Percentiles rank a stretch among this genome's conserved stretches.
phyloP scores from a whole-genome alignment of 2,113 vertebrate genomes.

The Megaleporinus macrocephalus region DNA sequence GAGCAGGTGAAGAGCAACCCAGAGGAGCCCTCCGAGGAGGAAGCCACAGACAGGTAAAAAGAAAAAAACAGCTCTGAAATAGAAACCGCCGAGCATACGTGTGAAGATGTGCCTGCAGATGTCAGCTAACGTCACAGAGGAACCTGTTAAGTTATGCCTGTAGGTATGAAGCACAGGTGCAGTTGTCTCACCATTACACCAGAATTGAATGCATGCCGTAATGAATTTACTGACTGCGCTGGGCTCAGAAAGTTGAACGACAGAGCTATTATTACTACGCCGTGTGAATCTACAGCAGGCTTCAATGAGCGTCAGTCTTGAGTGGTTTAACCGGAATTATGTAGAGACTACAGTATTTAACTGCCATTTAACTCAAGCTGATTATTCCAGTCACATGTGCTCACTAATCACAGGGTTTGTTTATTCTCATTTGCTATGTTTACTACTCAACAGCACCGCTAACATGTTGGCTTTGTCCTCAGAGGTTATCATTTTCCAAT shows the following conservation, averaged over 20 bases:
- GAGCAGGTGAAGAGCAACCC: slow-evolving; percentile 82
- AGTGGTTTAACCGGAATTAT: slow-evolving; percentile 15
- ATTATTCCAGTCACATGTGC: slow-evolving; percentile 25
- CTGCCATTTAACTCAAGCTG: slow-evolving; percentile 27
- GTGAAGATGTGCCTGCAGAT: slow-evolving; percentile 33
- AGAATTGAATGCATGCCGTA: slow-evolving; percentile 1
- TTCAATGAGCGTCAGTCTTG: neutral
- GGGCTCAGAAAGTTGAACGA: neutral
- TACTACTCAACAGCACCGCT: slow-evolving; percentile 25
- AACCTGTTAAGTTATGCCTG: slow-evolving; percentile 3
- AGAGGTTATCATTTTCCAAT: slow-evolving; percentile 60
- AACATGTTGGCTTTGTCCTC: slow-evolving; percentile 45
- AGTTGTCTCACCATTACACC: neutral
- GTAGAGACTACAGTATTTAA: slow-evolving; percentile 28
- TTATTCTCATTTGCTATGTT: slow-evolving; percentile 42
- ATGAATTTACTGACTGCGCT: slow-evolving; percentile 24
- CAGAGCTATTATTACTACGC: slow-evolving; percentile 20
- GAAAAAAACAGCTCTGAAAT: slow-evolving; percentile 21
- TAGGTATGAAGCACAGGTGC: slow-evolving; percentile 11
- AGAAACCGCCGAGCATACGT: slow-evolving; percentile 7
- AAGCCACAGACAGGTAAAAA: slow-evolving; percentile 87
- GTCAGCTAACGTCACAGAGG: slow-evolving; percentile 8
- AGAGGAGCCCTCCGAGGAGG: slow-evolving; percentile 79
- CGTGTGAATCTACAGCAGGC: slow-evolving; percentile 35
- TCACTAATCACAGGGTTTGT: slow-evolving; percentile 37